Evolutionary conservation across 2,888 invertebrate genomes (phyloP), one percentile per base, ranked within the genome.

Genomic region (Drosophila yooni): DNA sequence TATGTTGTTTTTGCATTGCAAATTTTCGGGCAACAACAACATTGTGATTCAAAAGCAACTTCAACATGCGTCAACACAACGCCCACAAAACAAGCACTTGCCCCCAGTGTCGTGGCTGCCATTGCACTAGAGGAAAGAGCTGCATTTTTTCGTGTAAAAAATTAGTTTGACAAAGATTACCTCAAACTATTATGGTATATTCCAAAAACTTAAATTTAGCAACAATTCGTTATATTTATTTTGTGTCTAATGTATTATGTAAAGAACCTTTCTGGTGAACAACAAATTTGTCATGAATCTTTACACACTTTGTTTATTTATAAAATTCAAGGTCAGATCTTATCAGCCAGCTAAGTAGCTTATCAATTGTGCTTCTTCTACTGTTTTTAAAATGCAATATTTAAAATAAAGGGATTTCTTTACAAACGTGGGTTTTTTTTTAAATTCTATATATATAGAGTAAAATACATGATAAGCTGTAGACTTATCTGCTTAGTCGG

Each of bases 1-100:
- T 68, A 52, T 73, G 70, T 74, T 74, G 71, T 77, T 88, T 85
- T 89, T 88, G 90, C 88, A 88, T 81, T 87, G 90, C 90, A 89
- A 87, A 87, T 89, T 85, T 70, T 64, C 36, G 11, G 7, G 36
- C 53, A 53, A 54, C 70, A 68, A 58, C 71, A 81, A 75, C 62
- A 67, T 62, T 50, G 73, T 69, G 66, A 71, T 83, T 83, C 69
- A 70, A 79, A 72, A 66, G 72, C 88, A 79, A 71, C 78, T 65
- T 78, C 75, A 81, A 79, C 75, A 79, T 77, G 86, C 86, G 83
- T 88, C 85, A 74, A 78, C 82, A 76, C 65, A 70, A 57, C 59
- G 61, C 64, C 70, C 70, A 74, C 73, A 51, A 18, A 46, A 25
- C 65, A 67, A 58, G 43, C 66, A 48, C 51, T 56, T 67, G 76